Evolutionary conservation across 2,888 invertebrate genomes (phyloP).

Genomic region (Deilephila porcellus): DNA sequence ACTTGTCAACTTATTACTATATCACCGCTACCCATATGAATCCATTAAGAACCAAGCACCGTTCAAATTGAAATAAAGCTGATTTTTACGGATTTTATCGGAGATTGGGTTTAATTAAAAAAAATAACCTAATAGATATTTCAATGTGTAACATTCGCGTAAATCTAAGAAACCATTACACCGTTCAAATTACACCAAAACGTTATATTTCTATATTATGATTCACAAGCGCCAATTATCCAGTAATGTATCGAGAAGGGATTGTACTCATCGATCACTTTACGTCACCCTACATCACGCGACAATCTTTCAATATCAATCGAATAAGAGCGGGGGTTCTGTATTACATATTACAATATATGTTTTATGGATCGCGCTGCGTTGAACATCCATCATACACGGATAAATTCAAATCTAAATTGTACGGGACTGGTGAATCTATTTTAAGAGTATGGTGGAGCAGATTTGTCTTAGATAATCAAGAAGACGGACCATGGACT

Average conservation of each 20-base stretch:
- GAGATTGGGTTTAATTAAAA: too few species aligned
- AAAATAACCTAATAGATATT: too few species aligned
- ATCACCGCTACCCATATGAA: too few species aligned
- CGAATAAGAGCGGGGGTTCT: constrained; percentile 43
- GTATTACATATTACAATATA: constrained; percentile 49
- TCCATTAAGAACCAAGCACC: too few species aligned
- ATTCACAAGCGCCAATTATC: constrained; percentile 29
- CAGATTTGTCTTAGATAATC: neutral
- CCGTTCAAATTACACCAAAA: neutral
- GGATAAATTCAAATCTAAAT: neutral
- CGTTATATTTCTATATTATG: neutral
- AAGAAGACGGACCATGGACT: too few species aligned
- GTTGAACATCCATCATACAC: constrained; percentile 3
- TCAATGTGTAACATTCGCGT: too few species aligned
- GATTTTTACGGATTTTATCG: too few species aligned
- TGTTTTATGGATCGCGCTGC: constrained; percentile 33
- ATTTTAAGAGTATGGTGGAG: too few species aligned
- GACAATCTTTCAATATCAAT: constrained; percentile 62
- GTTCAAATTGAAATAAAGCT: too few species aligned
- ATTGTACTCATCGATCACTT: constrained; percentile 59
- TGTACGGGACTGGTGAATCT: neutral
- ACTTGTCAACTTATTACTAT: too few species aligned
- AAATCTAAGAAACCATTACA: neutral
- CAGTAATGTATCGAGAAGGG: constrained; percentile 51
- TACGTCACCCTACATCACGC: constrained; percentile 56